These are phyloP conservation scores for Tapirus terrestris DNA, from an alignment of 2,113 vertebrate genomes.

Conservation along the genomic window DNA sequence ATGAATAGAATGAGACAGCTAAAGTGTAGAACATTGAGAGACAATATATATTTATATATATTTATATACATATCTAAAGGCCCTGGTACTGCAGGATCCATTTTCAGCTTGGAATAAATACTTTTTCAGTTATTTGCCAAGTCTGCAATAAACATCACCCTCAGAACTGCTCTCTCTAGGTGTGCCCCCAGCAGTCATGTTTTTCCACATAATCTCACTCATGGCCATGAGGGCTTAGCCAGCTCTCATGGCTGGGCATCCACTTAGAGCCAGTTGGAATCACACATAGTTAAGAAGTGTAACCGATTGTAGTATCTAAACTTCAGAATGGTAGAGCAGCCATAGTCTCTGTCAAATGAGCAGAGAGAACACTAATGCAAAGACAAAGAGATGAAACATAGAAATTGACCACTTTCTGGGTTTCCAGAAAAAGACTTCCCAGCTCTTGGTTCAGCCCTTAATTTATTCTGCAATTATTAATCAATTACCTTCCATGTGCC, in stretches of 20 bases:
- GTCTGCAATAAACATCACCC: not conserved
- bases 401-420: not conserved
- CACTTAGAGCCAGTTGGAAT: not conserved
- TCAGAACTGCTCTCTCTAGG: not conserved
- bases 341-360: not conserved
- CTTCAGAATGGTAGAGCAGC: not conserved
- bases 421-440: not conserved
- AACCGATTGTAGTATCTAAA: not conserved
- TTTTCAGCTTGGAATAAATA: not conserved
- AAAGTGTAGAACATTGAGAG: not conserved
- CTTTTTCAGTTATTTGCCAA: not conserved
- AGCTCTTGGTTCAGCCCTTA: not conserved
- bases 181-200: not conserved
- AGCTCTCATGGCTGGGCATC: not conserved
- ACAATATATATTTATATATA: not conserved
- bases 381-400: not conserved
- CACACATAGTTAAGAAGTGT: not conserved
- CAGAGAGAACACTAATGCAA: not conserved
- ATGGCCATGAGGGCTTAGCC: not conserved
- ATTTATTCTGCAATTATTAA: not conserved
- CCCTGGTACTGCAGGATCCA: not conserved
- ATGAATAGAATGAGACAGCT: not conserved
- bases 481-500: not conserved
- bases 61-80: not conserved
- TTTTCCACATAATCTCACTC: not conserved